These are phyloP conservation scores for Spilogale gracilis DNA, from an alignment of 2,113 vertebrate genomes.

Conservation along the genomic window DNA sequence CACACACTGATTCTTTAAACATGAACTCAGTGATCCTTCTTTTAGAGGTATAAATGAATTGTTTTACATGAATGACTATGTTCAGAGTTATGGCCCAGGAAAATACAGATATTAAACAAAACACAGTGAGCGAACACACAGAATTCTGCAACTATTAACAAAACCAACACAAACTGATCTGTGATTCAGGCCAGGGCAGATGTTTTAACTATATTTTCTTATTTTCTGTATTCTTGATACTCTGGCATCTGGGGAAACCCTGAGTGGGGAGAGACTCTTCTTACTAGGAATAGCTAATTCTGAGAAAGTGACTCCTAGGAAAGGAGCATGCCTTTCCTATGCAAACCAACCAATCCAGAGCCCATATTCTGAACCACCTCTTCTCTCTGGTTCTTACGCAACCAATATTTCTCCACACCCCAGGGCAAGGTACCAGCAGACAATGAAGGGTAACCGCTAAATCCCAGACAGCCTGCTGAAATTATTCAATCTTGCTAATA, in stretches of 20 bases:
- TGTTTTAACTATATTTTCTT: background rate
- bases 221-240: background rate
- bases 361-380: background rate
- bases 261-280: background rate
- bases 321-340: background rate
- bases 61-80: conserved; percentile 11
- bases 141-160: background rate
- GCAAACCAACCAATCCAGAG: background rate
- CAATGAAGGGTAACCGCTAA: fast-evolving
- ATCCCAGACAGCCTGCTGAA: background rate
- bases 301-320: background rate
- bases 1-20: conserved; percentile 32
- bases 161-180: background rate
- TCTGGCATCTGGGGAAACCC: background rate
- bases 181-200: background rate
- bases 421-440: background rate
- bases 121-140: fast-evolving
- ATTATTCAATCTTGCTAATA: background rate
- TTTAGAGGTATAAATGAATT: background rate
- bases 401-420: background rate
- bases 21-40: background rate
- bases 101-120: background rate
- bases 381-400: background rate
- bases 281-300: too few species aligned
- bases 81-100: conserved; percentile 28